phyloP scores from a whole-genome alignment of 2,888 invertebrate genomes.

The Itoplectis maculator region DNA sequence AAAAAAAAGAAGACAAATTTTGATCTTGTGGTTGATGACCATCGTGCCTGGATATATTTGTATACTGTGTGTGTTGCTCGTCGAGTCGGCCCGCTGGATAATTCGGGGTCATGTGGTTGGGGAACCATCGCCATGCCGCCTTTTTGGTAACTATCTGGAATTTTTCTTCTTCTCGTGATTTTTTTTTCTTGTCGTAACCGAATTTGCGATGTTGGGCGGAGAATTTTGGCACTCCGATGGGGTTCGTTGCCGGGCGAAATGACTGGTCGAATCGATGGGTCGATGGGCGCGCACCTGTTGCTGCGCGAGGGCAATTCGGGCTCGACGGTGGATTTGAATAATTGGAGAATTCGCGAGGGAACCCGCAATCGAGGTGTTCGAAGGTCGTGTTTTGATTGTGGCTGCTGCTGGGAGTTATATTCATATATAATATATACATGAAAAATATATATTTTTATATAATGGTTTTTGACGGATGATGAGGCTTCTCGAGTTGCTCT shows the following conservation, averaged over 20 bases:
- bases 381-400: not conserved
- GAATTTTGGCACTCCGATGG: not conserved
- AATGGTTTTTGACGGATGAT: no score
- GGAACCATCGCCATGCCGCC: slow-evolving; percentile 69
- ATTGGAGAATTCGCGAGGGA: slow-evolving; percentile 76
- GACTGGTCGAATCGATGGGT: slow-evolving; percentile 37
- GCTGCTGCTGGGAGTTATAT: not conserved
- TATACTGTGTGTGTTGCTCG: slow-evolving; percentile 41
- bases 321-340: slow-evolving; percentile 78
- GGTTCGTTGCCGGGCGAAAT: not conserved
- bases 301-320: slow-evolving; percentile 35
- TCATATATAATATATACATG: not conserved
- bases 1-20: slow-evolving; percentile 2
- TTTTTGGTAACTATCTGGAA: slow-evolving; percentile 68
- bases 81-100: slow-evolving; percentile 64
- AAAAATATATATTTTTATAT: no score
- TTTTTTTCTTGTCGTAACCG: not conserved
- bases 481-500: no score
- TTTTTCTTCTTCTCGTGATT: not conserved
- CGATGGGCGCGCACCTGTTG: slow-evolving; percentile 71
- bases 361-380: slow-evolving; percentile 37
- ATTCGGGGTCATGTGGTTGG: slow-evolving; percentile 67
- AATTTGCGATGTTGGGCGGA: not conserved
- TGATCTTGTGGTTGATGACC: not conserved
- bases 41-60: slow-evolving; percentile 3